Evolutionary conservation across 2,888 invertebrate genomes (phyloP).

Genomic region (Acronicta aceris): DNA sequence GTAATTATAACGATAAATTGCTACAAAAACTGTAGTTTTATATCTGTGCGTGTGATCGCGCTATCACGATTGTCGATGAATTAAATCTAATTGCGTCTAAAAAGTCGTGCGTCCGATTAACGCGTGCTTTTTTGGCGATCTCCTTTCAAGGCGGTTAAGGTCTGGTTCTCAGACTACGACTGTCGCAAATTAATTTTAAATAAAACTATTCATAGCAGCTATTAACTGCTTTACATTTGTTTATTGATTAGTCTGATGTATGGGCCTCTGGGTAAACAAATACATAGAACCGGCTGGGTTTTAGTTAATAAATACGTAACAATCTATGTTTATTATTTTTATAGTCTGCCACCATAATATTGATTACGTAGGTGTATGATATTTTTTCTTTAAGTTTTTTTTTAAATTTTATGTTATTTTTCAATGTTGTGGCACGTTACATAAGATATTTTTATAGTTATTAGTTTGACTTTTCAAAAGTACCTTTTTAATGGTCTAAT

Average conservation of each 20-base stretch:
- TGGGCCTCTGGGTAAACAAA: no score
- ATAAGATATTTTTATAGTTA: no score
- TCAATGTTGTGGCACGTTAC: no score
- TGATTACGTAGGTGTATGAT: no score
- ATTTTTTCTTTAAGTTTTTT: no score
- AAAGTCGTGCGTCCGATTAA: slow-evolving; percentile 62
- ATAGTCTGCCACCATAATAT: no score
- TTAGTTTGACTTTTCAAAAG: no score
- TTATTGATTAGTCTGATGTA: not conserved
- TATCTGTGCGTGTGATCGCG: slow-evolving; percentile 51
- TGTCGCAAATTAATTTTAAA: slow-evolving; percentile 16
- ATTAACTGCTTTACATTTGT: slow-evolving; percentile 13
- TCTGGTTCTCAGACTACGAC: slow-evolving; percentile 43
- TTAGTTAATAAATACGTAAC: no score
- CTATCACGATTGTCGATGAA: slow-evolving; percentile 65
- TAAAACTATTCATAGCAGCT: slow-evolving; percentile 17
- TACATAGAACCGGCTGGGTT: no score
- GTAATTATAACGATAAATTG: slow-evolving; percentile 35
- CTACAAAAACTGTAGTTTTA: slow-evolving; percentile 39
- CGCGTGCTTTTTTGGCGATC: slow-evolving; percentile 64
- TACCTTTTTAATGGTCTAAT: no score
- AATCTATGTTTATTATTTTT: no score
- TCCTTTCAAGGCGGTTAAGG: slow-evolving; percentile 64
- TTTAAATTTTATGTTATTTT: no score
- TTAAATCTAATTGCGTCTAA: slow-evolving; percentile 73